A percentile compares a stretch with the other conserved stretches of the same genome.
These are phyloP conservation scores for Ochotona curzoniae DNA, from an alignment of 2,113 vertebrate genomes.

Conservation along the genomic window DNA sequence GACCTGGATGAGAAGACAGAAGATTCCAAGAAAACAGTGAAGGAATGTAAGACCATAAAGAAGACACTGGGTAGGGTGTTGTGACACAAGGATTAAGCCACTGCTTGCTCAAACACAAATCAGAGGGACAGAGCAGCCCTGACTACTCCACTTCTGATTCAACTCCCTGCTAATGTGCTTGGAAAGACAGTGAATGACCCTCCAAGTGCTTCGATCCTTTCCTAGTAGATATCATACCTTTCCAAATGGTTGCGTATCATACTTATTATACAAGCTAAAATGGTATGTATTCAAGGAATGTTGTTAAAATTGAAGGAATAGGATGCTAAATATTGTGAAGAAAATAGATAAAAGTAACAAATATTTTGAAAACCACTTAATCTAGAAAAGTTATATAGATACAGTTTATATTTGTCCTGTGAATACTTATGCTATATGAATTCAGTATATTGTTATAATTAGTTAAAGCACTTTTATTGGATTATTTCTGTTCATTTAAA, in stretches of 20 bases:
- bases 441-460: constrained; percentile 12
- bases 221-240: not conserved
- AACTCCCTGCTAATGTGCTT: too few relatives aligned
- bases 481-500: constrained; percentile 14
- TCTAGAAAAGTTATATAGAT: not conserved
- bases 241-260: not conserved
- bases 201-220: not conserved
- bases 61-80: too few relatives aligned
- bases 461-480: not conserved
- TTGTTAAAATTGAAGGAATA: constrained; percentile 33
- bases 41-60: too few relatives aligned
- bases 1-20: too few relatives aligned
- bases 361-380: not conserved
- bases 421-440: constrained; percentile 29
- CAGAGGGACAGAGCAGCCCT: too few relatives aligned
- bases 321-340: not conserved
- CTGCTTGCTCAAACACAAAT: too few relatives aligned
- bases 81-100: too few relatives aligned
- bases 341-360: constrained; percentile 38
- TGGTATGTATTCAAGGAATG: not conserved
- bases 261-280: not conserved
- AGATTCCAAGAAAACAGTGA: too few relatives aligned
- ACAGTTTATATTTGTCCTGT: not conserved
- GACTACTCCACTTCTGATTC: too few relatives aligned
- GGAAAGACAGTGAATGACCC: too few relatives aligned